phyloP scores from a whole-genome alignment of 2,113 vertebrate species.

The Rana temporaria region DNA sequence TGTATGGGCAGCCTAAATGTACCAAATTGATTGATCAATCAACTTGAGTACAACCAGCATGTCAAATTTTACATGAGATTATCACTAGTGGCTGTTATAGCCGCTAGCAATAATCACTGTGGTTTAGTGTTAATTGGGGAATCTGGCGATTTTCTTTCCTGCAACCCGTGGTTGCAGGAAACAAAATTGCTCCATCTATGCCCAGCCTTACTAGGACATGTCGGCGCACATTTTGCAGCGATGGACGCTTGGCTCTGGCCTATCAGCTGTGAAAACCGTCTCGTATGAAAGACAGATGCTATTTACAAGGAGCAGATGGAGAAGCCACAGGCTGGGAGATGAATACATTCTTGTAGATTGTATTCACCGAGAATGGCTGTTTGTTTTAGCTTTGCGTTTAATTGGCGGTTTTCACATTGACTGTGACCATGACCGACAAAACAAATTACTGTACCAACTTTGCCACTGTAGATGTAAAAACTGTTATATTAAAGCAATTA shows the following conservation, averaged over 20 bases:
- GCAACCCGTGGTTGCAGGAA: too few species aligned
- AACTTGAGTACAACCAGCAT: too few species aligned
- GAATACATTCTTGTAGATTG: conserved; percentile 59
- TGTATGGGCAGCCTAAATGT: too few species aligned
- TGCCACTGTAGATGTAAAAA: background rate
- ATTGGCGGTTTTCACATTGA: conserved; percentile 37
- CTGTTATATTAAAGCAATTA: conserved; percentile 11
- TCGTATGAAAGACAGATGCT: conserved; percentile 64
- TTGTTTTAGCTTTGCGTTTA: conserved; percentile 33
- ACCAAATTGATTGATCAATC: too few species aligned
- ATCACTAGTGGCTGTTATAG: too few species aligned
- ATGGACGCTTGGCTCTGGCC: background rate
- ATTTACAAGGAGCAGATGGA: conserved; percentile 64
- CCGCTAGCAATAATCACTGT: too few species aligned
- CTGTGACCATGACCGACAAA: conserved; percentile 19
- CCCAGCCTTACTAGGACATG: background rate
- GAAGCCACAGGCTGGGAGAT: conserved; percentile 52
- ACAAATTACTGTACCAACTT: conserved; percentile 8
- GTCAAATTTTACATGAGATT: too few species aligned
- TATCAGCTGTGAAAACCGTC: conserved; percentile 3
- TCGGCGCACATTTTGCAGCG: background rate
- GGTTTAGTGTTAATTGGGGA: too few species aligned
- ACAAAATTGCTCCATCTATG: too few species aligned
- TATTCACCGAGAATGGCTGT: conserved; percentile 32
- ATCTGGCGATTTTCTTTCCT: too few species aligned